Evolutionary conservation across 2,113 vertebrate species (phyloP), one percentile per base, ranked within the genome.

Genomic region (Clarias macrocephalus): DNA sequence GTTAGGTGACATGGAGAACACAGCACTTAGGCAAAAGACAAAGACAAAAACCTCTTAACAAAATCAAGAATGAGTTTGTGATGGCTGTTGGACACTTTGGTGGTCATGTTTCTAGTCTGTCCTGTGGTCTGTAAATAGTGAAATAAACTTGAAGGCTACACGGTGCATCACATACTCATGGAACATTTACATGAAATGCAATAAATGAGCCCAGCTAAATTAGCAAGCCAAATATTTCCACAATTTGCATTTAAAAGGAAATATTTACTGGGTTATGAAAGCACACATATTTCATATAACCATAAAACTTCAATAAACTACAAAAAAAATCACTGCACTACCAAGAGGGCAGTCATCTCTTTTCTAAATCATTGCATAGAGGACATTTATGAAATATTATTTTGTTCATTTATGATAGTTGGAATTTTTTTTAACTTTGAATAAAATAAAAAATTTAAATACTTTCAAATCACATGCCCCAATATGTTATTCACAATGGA

Each of bases 281-380:
- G 15, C n/a, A 68, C 15, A 70, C 66, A 70, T 16, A 68, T 8
- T 19, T 33, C 28, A 16, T 18, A 70, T 15, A 70, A 33, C 66
- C 28, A 18, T 28, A 70, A 66, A n/a, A 56, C 19, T 83, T 16
- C 59, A 37, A 75, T 19, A 75, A 85, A 85, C 59, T 5, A 48
- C n/a, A 48, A 12, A 77, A 60, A 73, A 85, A 42, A 42, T 85
- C 33, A 76, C 1, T 30, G 8, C 37, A 82, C 10, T 48, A n/a
- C 33, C 25, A 83, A 21, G 13, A 83, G 37, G 13, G 25, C 3
- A 63, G 10, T n/a, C 21, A 18, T 63, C 83, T 76, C 56, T 13
- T 65, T 85, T 62, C 75, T 85, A 65, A 25, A 54, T 52, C 42
- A 79, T 8, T 54, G 60, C 16, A 77, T 79, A 79, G 37, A 77